A percentile compares a stretch with the other conserved stretches of the same genome.
Evolutionary conservation across 2,888 invertebrate species (phyloP).

Genomic region (Trichopria drosophilae): DNA sequence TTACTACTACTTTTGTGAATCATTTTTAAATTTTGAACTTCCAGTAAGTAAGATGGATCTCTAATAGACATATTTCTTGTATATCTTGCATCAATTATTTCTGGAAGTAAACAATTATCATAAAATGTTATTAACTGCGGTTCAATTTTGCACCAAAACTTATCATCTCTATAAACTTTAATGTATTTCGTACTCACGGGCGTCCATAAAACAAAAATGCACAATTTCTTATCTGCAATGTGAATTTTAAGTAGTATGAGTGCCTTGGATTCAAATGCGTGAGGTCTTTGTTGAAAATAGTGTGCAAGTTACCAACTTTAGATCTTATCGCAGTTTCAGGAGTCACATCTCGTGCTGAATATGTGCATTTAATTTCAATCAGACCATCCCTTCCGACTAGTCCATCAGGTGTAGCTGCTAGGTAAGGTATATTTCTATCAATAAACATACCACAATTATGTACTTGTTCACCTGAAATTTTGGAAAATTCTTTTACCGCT

Average conservation of each 20-base stretch:
- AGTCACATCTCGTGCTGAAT: too few species aligned
- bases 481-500: not conserved
- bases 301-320: too few species aligned
- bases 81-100: constrained; percentile 11
- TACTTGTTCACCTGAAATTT: too few species aligned
- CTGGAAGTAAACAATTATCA: too few species aligned
- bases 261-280: too few species aligned
- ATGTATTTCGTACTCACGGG: not conserved
- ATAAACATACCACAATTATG: not conserved
- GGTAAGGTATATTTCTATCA: not conserved
- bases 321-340: too few species aligned
- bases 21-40: not conserved
- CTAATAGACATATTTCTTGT: constrained; percentile 11
- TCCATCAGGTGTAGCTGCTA: constrained; percentile 1
- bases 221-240: too few species aligned
- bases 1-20: too few species aligned
- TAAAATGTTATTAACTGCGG: too few species aligned
- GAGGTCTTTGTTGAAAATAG: too few species aligned
- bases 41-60: constrained; percentile 7
- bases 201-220: constrained; percentile 6
- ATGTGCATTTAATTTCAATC: constrained; percentile 1
- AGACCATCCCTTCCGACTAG: not conserved
- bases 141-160: too few species aligned
- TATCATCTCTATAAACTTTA: not conserved
- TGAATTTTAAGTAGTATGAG: too few species aligned